Evolutionary conservation across 1,140 invertebrate species (phyloP).

Genomic region (Drosophila ironensis): DNA sequence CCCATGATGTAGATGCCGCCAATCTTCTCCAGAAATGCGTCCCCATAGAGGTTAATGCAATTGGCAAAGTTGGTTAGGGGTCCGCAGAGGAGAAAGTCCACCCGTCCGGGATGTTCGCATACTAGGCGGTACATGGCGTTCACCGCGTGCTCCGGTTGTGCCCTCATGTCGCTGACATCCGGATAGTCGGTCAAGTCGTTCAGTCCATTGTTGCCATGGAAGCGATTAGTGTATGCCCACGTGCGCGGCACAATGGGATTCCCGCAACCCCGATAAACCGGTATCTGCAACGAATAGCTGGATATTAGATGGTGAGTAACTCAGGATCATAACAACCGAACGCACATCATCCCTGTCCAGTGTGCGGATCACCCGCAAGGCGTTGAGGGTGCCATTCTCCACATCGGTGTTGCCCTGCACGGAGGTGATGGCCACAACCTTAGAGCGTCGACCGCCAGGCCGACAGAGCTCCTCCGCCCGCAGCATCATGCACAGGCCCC

Average conservation of each 20-base stretch:
- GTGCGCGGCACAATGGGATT: slow-evolving; percentile 55
- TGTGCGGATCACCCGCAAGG: slow-evolving; percentile 83
- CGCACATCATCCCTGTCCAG: slow-evolving; percentile 83
- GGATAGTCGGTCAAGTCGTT: slow-evolving; percentile 82
- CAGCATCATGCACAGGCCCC: slow-evolving; percentile 84
- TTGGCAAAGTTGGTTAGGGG: slow-evolving; percentile 90
- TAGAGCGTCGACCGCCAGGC: slow-evolving; percentile 47
- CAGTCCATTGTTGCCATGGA: slow-evolving; percentile 85
- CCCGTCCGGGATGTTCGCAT: slow-evolving; percentile 31
- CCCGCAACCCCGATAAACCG: slow-evolving; percentile 85
- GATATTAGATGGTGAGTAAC: background rate
- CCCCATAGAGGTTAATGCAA: slow-evolving; percentile 86
- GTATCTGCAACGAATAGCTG: slow-evolving; percentile 83
- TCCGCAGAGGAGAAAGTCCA: slow-evolving; percentile 76
- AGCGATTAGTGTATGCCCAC: slow-evolving; percentile 12
- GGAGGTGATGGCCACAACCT: slow-evolving; percentile 85
- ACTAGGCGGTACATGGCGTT: slow-evolving; percentile 83
- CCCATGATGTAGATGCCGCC: slow-evolving; percentile 89
- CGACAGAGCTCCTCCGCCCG: slow-evolving; percentile 81
- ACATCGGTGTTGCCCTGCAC: slow-evolving; percentile 85
- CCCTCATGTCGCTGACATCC: background rate
- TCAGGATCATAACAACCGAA: slow-evolving; percentile 9
- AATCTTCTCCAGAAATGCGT: slow-evolving; percentile 84
- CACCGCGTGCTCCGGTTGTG: slow-evolving; percentile 47
- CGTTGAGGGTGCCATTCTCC: slow-evolving; percentile 84